These are phyloP conservation scores for Calonectris borealis DNA, from an alignment of 2,113 vertebrate species.

Conservation along the genomic window DNA sequence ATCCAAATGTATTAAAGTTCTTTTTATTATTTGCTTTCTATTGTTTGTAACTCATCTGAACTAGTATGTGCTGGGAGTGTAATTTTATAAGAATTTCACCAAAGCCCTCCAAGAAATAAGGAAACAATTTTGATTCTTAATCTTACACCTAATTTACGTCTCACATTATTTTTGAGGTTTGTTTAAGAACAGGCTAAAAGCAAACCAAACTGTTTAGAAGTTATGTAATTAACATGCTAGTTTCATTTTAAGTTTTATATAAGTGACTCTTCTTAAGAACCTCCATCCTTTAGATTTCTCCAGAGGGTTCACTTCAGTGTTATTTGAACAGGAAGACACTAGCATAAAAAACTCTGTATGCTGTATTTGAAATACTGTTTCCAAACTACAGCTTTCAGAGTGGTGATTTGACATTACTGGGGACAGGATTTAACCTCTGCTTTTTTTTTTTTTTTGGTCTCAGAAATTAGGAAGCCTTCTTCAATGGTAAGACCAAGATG, in stretches of 20 bases:
- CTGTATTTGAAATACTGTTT: neutral
- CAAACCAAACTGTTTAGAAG: neutral
- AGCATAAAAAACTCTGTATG: neutral
- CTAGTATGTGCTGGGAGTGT: neutral
- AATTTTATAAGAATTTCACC: neutral
- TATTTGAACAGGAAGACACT: neutral
- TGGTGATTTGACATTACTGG: neutral
- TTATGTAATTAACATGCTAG: neutral
- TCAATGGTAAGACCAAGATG: neutral
- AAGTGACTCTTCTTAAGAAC: neutral
- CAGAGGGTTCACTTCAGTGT: neutral
- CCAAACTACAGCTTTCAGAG: neutral
- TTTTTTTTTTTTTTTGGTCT: neutral
- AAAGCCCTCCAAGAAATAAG: neutral
- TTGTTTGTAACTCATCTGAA: neutral
- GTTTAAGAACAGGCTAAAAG: neutral
- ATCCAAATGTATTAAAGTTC: neutral
- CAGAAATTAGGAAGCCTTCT: neutral
- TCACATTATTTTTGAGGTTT: neutral
- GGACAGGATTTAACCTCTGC: neutral
- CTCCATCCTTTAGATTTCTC: neutral
- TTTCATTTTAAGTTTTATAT: neutral
- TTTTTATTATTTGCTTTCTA: neutral
- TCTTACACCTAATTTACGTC: neutral
- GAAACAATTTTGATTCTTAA: neutral